Evolutionary conservation across 2,113 vertebrate species (phyloP).

Genomic region (Asarcornis scutulata): DNA sequence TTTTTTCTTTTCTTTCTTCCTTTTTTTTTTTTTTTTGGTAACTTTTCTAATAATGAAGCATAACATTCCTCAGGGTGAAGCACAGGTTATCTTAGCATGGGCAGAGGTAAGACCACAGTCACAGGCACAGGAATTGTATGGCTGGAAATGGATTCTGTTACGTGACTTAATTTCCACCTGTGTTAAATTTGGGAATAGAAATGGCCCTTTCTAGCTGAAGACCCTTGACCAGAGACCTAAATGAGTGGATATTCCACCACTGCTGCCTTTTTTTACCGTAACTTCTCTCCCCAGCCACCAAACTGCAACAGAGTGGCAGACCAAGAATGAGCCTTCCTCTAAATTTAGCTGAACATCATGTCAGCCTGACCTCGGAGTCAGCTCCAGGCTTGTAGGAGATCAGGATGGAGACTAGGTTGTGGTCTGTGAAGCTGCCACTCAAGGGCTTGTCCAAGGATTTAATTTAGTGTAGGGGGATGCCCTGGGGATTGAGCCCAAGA

Average conservation of each 20-base stretch:
- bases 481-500: background rate
- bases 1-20: background rate
- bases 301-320: background rate
- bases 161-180: background rate
- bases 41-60: slow-evolving; percentile 36
- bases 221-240: background rate
- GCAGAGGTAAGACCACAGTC: background rate
- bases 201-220: background rate
- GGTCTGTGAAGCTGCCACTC: background rate
- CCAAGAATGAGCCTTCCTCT: background rate
- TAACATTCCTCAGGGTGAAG: background rate
- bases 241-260: background rate
- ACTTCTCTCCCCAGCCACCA: background rate
- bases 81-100: background rate
- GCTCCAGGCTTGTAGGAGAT: background rate
- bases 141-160: background rate
- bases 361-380: background rate
- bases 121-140: background rate
- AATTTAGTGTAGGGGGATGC: background rate
- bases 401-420: fast-evolving
- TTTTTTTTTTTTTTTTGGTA: background rate
- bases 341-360: background rate
- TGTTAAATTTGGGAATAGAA: background rate
- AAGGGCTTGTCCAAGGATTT: background rate
- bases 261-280: background rate